phyloP scores from a whole-genome alignment of 2,888 invertebrate species.

The Temnothorax rugatulus region DNA sequence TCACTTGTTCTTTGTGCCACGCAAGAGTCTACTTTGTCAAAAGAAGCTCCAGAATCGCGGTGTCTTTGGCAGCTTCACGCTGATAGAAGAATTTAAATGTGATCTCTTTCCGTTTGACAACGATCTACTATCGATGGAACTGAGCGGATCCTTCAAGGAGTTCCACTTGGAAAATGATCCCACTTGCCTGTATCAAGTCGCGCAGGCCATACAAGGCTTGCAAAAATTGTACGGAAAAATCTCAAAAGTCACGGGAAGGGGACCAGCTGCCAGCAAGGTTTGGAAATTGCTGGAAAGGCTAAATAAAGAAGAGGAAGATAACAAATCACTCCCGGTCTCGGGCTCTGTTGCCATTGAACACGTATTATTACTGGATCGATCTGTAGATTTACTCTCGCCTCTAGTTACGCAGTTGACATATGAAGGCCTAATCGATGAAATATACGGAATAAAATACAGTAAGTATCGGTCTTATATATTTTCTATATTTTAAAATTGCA shows the following conservation, averaged over 20 bases:
- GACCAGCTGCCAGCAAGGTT: conserved; percentile 94
- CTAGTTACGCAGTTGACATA: conserved; percentile 98
- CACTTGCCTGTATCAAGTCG: conserved; percentile 94
- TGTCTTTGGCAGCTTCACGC: conserved; percentile 92
- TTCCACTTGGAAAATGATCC: conserved; percentile 96
- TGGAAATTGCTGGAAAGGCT: conserved; percentile 94
- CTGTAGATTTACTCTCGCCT: conserved; percentile 96
- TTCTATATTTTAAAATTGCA: conserved; percentile 32
- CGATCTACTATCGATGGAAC: conserved; percentile 97
- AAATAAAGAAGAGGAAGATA: conserved; percentile 88
- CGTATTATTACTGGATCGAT: conserved; percentile 95
- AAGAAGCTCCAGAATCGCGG: conserved; percentile 94
- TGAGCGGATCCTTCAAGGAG: conserved; percentile 93
- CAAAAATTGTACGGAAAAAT: conserved; percentile 96
- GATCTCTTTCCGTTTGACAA: conserved; percentile 96
- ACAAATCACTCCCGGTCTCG: conserved; percentile 87
- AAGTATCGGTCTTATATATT: conserved; percentile 58
- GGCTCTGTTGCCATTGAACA: conserved; percentile 91
- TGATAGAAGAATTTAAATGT: conserved; percentile 94
- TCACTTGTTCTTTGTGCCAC: conserved; percentile 96
- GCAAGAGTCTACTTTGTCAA: conserved; percentile 94
- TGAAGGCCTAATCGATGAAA: conserved; percentile 98
- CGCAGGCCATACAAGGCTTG: conserved; percentile 94
- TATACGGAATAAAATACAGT: conserved; percentile 94
- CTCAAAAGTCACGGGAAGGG: conserved; percentile 96